These are phyloP conservation scores for Volucella inanis DNA, from an alignment of 2,888 invertebrate species.

Conservation along the genomic window DNA sequence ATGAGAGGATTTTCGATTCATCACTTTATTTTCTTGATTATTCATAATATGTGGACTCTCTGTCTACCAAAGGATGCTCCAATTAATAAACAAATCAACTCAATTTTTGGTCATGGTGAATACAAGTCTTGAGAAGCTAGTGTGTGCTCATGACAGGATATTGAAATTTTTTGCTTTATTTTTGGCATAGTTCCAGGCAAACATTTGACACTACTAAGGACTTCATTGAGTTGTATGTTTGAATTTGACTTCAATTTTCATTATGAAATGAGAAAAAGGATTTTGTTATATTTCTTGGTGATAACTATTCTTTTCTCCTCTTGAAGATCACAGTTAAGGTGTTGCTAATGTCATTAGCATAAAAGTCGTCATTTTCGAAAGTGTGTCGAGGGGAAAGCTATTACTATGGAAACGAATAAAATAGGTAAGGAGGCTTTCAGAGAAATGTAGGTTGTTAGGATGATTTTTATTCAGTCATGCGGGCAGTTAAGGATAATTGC, in stretches of 20 bases:
- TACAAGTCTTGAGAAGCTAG: slow-evolving; percentile 1
- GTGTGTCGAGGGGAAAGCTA: slow-evolving; percentile 38
- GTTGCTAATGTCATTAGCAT: slow-evolving; percentile 9
- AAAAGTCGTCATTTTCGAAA: slow-evolving; percentile 18
- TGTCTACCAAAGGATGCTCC: slow-evolving; percentile 6
- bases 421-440: slow-evolving; percentile 21
- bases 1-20: slow-evolving; percentile 37
- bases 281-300: slow-evolving; percentile 12
- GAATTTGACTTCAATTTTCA: slow-evolving; percentile 4
- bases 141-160: slow-evolving; percentile 36
- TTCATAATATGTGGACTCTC: not conserved
- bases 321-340: slow-evolving; percentile 24
- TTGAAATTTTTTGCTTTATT: not conserved
- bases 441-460: slow-evolving; percentile 9
- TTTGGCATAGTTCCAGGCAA: slow-evolving; percentile 38
- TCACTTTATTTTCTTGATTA: slow-evolving; percentile 12
- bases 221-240: slow-evolving; percentile 20
- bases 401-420: slow-evolving; percentile 40
- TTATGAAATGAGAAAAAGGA: slow-evolving; percentile 9
- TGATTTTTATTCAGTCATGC: not conserved
- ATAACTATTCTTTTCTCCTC: not conserved
- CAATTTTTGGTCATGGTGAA: slow-evolving; percentile 32
- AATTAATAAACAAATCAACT: slow-evolving; percentile 34
- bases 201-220: slow-evolving; percentile 15
- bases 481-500: too few species aligned